phyloP scores from a whole-genome alignment of 2,797 vertebrate genomes.

The Myotis vivesi region DNA sequence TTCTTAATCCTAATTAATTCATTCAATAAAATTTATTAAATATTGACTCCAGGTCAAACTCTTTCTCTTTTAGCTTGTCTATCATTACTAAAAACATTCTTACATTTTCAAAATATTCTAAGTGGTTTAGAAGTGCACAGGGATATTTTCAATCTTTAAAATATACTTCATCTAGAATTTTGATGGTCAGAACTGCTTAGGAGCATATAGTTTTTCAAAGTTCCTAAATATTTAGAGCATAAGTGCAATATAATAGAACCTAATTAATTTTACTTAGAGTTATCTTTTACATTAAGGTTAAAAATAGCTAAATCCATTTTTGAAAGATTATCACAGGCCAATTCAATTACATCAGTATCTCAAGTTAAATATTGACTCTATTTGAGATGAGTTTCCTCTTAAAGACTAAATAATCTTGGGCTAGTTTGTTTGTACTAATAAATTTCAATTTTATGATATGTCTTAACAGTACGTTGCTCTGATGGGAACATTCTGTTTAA shows the following conservation, averaged over 20 bases:
- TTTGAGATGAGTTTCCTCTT: neutral
- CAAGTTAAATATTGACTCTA: conserved; percentile 5
- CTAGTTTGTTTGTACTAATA: conserved; percentile 45
- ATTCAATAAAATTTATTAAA: neutral
- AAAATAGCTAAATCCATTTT: neutral
- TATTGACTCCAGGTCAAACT: neutral
- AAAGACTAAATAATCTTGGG: neutral
- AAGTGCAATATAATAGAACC: neutral
- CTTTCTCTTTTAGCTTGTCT: neutral
- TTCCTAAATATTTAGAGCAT: neutral
- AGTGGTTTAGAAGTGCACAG: neutral
- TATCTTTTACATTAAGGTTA: neutral
- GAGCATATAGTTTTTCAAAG: neutral
- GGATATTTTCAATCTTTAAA: neutral
- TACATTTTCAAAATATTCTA: neutral
- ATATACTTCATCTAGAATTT: neutral
- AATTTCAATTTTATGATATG: conserved; percentile 61
- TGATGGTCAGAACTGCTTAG: neutral
- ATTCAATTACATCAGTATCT: neutral
- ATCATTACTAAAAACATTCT: neutral
- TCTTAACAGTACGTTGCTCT: conserved; percentile 49
- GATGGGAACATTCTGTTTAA: conserved; percentile 45
- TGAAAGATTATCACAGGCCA: neutral
- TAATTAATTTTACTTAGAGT: neutral
- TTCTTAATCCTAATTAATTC: neutral